phyloP scores from a whole-genome alignment of 2,113 vertebrate genomes.

The Zapus hudsonius region DNA sequence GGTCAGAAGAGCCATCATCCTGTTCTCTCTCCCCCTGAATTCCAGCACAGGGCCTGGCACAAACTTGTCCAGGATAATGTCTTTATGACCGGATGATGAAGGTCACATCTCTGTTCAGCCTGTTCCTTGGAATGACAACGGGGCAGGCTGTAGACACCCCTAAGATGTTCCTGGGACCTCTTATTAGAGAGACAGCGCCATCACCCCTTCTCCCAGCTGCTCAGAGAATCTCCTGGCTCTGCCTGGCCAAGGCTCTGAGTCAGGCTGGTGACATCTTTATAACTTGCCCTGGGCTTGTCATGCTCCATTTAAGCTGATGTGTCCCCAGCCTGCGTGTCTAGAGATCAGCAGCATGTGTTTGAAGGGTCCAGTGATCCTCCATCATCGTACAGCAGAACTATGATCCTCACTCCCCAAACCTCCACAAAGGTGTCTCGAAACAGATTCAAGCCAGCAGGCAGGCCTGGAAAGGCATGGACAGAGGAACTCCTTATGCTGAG shows the following conservation, averaged over 20 bases:
- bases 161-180: not conserved
- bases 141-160: not conserved
- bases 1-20: too few species aligned
- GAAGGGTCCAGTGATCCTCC: not conserved
- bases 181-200: not conserved
- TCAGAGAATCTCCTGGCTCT: not conserved
- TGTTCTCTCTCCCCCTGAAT: too few species aligned
- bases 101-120: too few species aligned
- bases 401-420: not conserved
- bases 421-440: not conserved
- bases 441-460: not conserved
- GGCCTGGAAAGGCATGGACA: not conserved
- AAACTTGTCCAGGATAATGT: too few species aligned
- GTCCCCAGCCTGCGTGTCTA: not conserved
- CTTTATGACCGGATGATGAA: too few species aligned
- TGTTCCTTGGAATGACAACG: not conserved
- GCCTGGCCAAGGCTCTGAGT: not conserved
- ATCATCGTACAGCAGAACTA: not conserved
- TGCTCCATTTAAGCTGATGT: too few species aligned
- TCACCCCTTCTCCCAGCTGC: not conserved
- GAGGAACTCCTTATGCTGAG: not conserved
- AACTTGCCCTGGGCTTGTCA: not conserved
- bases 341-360: too few species aligned
- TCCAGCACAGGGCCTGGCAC: not conserved
- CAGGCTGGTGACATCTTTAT: not conserved